Base-by-base conservation (phyloP, 2,113 vertebrate species). In the Barnardius zonarius region DNA sequence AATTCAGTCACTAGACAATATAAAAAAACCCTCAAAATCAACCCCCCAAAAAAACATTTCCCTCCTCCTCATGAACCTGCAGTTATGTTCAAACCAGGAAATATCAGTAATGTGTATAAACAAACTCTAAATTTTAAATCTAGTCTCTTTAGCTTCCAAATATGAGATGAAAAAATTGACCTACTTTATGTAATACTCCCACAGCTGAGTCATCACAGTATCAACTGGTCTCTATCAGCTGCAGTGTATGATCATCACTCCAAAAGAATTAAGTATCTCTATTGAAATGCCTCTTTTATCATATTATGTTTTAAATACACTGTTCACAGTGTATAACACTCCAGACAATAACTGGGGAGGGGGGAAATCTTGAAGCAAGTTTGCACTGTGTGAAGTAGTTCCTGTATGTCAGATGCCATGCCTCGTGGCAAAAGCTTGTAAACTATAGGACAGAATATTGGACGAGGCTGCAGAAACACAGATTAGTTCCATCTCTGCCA, bases 181-280 rank as follows among this genome's bases (percentile, higher is more conserved):
- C 95, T 96, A 88, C 93, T 96, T 96, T 92, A 96, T 62, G 66
- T 91, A 96, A 93, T 93, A 86, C 88, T 94, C 83, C 83, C 88
- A 87, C 93, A 95, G 83, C 86, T 96, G 88, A 96, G 83, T 96
- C 95, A 95, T 93, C 88, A 95, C 66, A 80, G 46, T 48, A 93
- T 94, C 95, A 95, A 96, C 87, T 57, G 90, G 92, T 86, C 88
- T 76, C 46, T 70, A 76, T 90, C 91, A 94, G 80, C 81, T 86
- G 79, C 79, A 79, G 49, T 48, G 31, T 63, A 92, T 16, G 63
- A 95, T 95, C 46, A 88, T 77, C 33, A 72, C 35, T 78, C 33
- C 12, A 54, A 55, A 39, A 44, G 49, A 27, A 33, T 17, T 3
- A 54, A 55, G 22, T 28, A 75, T 15, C 33, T 7, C 3, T 35